These are phyloP conservation scores for Drosophila rubida DNA, from an alignment of 2,888 invertebrate species.

Conservation along the genomic window DNA sequence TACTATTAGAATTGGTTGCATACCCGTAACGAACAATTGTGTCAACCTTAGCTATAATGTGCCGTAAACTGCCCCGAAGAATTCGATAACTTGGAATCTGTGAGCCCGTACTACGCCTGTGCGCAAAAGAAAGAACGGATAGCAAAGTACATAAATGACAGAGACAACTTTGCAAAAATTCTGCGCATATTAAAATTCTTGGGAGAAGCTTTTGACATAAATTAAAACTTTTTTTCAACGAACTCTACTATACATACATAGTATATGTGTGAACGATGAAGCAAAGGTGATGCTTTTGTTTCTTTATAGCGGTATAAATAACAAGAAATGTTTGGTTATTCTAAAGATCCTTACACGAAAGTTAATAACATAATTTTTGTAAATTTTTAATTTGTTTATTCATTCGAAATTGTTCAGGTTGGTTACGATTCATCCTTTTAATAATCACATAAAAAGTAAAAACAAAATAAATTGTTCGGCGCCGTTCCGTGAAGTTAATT, in stretches of 20 bases:
- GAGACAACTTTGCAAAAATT: constrained; percentile 73
- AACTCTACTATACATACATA: constrained; percentile 26
- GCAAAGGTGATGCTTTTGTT: constrained; percentile 24
- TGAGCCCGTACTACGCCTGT: constrained; percentile 6
- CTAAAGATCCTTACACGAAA: neutral
- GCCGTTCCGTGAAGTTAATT: no score
- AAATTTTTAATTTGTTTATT: neutral
- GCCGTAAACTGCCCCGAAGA: constrained; percentile 38
- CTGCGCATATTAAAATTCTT: constrained; percentile 84
- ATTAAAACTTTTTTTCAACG: constrained; percentile 83
- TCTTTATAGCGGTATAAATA: neutral
- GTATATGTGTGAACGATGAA: constrained; percentile 8
- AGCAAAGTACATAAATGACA: constrained; percentile 51
- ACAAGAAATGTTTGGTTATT: neutral
- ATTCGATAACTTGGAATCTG: constrained; percentile 51
- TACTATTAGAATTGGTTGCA: neutral
- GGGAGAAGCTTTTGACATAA: constrained; percentile 84
- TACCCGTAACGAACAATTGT: constrained; percentile 1
- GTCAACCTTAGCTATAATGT: constrained; percentile 14
- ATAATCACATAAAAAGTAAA: no score
- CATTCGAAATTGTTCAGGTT: no score
- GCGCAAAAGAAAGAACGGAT: constrained; percentile 17
- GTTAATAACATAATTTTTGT: neutral
- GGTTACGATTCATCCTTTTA: no score
- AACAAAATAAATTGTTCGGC: no score